These are phyloP conservation scores for Gopherus flavomarginatus DNA, from an alignment of 2,113 vertebrate species.

Conservation along the genomic window DNA sequence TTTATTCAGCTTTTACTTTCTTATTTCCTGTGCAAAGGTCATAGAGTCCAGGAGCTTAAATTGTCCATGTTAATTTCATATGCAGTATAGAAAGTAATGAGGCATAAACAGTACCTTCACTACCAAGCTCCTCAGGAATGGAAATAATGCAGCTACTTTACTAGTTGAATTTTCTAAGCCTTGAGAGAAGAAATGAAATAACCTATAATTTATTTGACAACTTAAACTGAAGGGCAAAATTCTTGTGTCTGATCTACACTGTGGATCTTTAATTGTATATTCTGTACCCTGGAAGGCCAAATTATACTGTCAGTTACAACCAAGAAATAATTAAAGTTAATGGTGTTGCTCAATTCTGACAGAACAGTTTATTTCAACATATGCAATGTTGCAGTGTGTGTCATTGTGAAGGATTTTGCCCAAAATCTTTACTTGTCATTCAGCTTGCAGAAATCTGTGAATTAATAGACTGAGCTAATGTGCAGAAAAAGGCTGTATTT, in stretches of 20 bases:
- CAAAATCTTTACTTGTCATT: neutral
- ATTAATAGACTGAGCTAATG: neutral
- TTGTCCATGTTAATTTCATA: neutral
- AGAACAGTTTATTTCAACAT: conserved; percentile 13
- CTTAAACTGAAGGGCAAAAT: conserved; percentile 49
- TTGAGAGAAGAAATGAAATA: conserved; percentile 24
- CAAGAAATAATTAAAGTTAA: conserved; percentile 57
- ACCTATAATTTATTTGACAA: conserved; percentile 32
- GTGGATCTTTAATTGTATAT: conserved; percentile 42
- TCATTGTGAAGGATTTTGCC: conserved; percentile 7
- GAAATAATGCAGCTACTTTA: neutral
- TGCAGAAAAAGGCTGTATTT: neutral
- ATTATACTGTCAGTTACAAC: conserved; percentile 55
- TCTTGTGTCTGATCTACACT: conserved; percentile 12
- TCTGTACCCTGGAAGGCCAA: neutral
- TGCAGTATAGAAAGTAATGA: neutral
- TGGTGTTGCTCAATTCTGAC: conserved; percentile 41
- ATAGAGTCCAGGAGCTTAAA: neutral
- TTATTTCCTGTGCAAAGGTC: neutral
- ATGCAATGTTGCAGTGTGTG: conserved; percentile 30
- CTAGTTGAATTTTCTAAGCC: conserved; percentile 34
- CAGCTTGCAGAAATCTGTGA: neutral
- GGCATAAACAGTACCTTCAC: neutral
- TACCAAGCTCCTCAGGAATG: neutral
- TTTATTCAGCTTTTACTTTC: neutral